phyloP scores from a whole-genome alignment of 1,140 invertebrate genomes.

The Pentalonia nigronervosa region DNA sequence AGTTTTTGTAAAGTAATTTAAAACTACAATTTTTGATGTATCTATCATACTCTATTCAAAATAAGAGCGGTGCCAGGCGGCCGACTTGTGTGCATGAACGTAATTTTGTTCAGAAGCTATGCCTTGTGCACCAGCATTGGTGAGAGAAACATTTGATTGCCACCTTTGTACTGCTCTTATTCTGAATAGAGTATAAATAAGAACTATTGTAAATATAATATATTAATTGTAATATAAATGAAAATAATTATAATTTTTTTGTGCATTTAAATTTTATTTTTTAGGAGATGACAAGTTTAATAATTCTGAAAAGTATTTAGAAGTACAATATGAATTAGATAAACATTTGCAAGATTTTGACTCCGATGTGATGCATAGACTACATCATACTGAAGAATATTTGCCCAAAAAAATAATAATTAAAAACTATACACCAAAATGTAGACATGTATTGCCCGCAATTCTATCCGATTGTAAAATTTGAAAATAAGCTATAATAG shows the following conservation, averaged over 20 bases:
- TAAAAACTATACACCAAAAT: slow-evolving; percentile 46
- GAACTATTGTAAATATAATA: no score
- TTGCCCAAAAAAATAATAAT: slow-evolving; percentile 53
- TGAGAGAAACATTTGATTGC: no score
- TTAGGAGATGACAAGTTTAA: slow-evolving; percentile 55
- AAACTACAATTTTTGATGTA: no score
- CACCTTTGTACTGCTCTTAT: no score
- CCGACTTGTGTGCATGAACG: no score
- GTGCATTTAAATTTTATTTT: neutral
- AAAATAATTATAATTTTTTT: neutral
- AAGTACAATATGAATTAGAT: slow-evolving; percentile 45
- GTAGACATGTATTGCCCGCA: slow-evolving; percentile 27
- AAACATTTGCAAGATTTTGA: slow-evolving; percentile 46
- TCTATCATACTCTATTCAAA: no score
- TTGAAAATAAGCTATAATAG: slow-evolving; percentile 4
- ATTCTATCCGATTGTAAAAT: neutral
- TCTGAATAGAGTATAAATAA: no score
- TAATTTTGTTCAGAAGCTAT: no score
- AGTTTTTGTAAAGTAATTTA: no score
- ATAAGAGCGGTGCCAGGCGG: no score
- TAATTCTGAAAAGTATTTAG: neutral
- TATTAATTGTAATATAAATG: neutral
- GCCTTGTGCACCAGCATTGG: no score
- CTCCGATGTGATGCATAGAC: slow-evolving; percentile 47
- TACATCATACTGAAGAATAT: slow-evolving; percentile 40